A percentile compares a stretch with the other conserved stretches of the same genome.
Conservation (phyloP, 1,140 invertebrate species). For the Holotrichia oblita region DNA sequence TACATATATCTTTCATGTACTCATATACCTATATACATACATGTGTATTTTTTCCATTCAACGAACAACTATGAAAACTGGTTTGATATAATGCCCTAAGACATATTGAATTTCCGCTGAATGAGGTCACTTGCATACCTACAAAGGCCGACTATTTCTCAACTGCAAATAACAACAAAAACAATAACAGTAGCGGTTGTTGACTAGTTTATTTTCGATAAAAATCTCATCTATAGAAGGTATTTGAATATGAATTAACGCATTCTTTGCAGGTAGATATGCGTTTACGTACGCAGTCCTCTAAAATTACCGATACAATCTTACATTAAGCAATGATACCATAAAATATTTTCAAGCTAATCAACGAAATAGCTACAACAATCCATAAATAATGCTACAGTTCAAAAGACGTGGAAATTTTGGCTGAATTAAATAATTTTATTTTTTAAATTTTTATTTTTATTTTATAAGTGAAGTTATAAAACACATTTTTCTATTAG, state of each 20-base stretch:
- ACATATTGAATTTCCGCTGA: conserved; percentile 37
- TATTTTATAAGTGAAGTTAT: too few relatives aligned
- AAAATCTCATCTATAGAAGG: conserved; percentile 3
- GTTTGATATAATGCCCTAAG: conserved; percentile 38
- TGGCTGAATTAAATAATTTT: too few relatives aligned
- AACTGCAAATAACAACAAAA: conserved; percentile 22
- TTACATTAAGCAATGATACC: too few relatives aligned
- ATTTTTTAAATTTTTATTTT: too few relatives aligned
- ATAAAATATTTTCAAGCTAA: too few relatives aligned
- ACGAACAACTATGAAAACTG: conserved; percentile 33
- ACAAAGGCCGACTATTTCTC: conserved; percentile 36
- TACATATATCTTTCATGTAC: neutral
- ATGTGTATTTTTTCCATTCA: conserved; percentile 29
- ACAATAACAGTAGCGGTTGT: conserved; percentile 22
- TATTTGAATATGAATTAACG: conserved; percentile 1
- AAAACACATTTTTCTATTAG: too few relatives aligned
- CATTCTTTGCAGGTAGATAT: neutral
- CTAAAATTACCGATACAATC: too few relatives aligned
- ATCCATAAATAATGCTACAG: too few relatives aligned
- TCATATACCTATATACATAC: neutral
- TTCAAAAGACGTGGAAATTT: too few relatives aligned
- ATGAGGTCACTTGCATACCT: conserved; percentile 40
- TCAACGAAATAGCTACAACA: too few relatives aligned
- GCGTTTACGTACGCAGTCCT: too few relatives aligned
- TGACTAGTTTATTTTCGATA: neutral